A percentile compares a stretch with the other conserved stretches of the same genome.
phyloP scores from a whole-genome alignment of 2,888 invertebrate species.

The Caenorhabditis doughertyi region DNA sequence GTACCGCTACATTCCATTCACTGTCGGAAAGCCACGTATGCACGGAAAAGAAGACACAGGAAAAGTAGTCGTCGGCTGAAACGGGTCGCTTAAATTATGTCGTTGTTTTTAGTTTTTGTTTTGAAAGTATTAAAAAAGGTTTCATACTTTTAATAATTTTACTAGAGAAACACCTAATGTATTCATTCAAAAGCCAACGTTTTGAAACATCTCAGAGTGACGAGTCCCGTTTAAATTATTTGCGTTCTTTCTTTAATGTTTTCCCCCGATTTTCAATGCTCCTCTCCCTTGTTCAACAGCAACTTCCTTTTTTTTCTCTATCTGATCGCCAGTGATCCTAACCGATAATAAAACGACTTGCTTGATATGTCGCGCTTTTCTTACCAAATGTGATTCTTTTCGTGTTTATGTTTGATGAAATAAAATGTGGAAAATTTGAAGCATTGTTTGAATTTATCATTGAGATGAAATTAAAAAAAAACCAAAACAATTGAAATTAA shows the following conservation, averaged over 20 bases:
- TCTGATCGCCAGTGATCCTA: conserved; percentile 30
- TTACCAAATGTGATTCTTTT: conserved; percentile 54
- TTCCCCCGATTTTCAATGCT: background rate
- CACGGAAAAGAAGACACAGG: conserved; percentile 85
- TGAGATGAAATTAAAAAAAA: background rate
- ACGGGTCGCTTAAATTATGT: conserved; percentile 6
- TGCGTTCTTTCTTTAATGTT: background rate
- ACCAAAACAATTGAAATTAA: too few relatives aligned
- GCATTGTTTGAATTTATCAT: background rate
- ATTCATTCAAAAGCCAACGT: conserved; percentile 51
- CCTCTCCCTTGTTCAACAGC: background rate
- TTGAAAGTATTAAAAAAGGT: conserved; percentile 5
- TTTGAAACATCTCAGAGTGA: conserved; percentile 54
- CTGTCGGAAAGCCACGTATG: conserved; percentile 97
- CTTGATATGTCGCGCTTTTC: conserved; percentile 41
- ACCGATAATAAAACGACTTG: conserved; percentile 28
- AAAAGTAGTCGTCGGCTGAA: conserved; percentile 82
- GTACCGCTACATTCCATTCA: conserved; percentile 98
- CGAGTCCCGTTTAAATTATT: conserved; percentile 55
- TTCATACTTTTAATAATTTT: conserved; percentile 6
- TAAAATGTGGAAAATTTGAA: conserved; percentile 1
- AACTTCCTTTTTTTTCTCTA: conserved; percentile 9
- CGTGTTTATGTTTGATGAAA: conserved; percentile 54
- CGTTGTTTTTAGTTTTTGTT: conserved; percentile 21
- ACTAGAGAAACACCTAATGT: conserved; percentile 11